These are phyloP conservation scores for Takifugu rubripes DNA, from an alignment of 2,797 vertebrate genomes.

Conservation along the genomic window DNA sequence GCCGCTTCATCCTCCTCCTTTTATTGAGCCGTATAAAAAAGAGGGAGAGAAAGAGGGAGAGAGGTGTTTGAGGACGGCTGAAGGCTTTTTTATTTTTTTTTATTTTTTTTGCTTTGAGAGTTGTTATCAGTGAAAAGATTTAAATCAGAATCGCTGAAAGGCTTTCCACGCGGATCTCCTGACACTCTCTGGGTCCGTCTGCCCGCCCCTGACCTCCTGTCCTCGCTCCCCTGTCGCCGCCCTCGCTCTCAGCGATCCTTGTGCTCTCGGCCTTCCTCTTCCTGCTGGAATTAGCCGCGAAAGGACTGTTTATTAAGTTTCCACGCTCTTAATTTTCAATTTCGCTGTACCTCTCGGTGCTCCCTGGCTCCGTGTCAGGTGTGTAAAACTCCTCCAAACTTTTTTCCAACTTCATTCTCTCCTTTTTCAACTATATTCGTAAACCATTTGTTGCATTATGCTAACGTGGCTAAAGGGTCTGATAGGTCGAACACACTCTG, in stretches of 20 bases:
- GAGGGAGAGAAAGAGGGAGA: constrained; percentile 6
- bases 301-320: constrained; percentile 77
- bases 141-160: constrained; percentile 45
- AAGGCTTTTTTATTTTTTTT: no score
- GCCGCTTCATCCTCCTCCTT: constrained; percentile 42
- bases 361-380: constrained; percentile 16
- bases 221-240: constrained; percentile 39
- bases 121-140: constrained; percentile 46
- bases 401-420: background rate
- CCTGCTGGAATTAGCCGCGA: constrained; percentile 67
- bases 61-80: constrained; percentile 30
- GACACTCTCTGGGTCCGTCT: constrained; percentile 63
- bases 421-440: no score
- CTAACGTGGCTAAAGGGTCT: no score
- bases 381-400: constrained; percentile 16
- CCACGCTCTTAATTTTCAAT: constrained; percentile 70
- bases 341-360: constrained; percentile 60
- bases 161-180: constrained; percentile 53
- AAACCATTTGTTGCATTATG: no score
- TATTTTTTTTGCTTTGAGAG: constrained; percentile 49
- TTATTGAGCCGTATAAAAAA: constrained; percentile 48
- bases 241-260: constrained; percentile 56
- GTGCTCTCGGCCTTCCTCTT: constrained; percentile 65
- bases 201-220: constrained; percentile 72
- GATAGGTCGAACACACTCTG: no score